A percentile compares a stretch with the other conserved stretches of the same genome.
phyloP scores from a whole-genome alignment of 2,888 invertebrate genomes.

The Muscina levida region DNA sequence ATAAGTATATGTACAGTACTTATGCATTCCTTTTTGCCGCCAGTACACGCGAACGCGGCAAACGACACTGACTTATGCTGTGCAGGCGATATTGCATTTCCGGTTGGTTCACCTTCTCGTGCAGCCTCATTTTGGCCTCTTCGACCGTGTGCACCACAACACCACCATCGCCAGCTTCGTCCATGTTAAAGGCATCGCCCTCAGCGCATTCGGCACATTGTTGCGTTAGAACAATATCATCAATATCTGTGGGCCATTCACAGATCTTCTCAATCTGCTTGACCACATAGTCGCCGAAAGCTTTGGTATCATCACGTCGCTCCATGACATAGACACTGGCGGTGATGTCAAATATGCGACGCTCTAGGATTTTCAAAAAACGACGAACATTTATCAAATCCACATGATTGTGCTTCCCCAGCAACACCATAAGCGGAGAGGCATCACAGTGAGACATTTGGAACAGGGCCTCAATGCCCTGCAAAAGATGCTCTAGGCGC shows the following conservation, averaged over 20 bases:
- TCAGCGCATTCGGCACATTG: slow-evolving; percentile 80
- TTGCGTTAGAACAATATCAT: slow-evolving; percentile 79
- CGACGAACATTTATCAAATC: slow-evolving; percentile 82
- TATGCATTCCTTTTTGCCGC: slow-evolving; percentile 73
- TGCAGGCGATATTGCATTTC: slow-evolving; percentile 79
- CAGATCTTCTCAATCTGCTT: slow-evolving; percentile 74
- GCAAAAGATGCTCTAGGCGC: slow-evolving; percentile 71
- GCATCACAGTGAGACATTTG: slow-evolving; percentile 81
- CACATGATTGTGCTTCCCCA: slow-evolving; percentile 83
- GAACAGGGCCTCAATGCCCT: slow-evolving; percentile 74
- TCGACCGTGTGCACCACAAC: slow-evolving; percentile 70
- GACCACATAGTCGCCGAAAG: slow-evolving; percentile 74
- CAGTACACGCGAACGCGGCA: slow-evolving; percentile 77
- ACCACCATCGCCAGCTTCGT: slow-evolving; percentile 75
- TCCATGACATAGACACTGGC: slow-evolving; percentile 80
- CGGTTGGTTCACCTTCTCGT: slow-evolving; percentile 77
- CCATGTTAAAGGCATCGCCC: slow-evolving; percentile 78
- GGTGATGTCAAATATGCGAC: slow-evolving; percentile 81
- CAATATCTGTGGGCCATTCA: slow-evolving; percentile 80
- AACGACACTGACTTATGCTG: slow-evolving; percentile 77
- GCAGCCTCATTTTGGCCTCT: slow-evolving; percentile 73
- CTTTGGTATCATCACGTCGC: slow-evolving; percentile 69
- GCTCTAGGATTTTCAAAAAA: slow-evolving; percentile 81
- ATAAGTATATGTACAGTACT: too few relatives aligned
- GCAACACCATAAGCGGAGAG: slow-evolving; percentile 80